Conservation (phyloP, 64 coral and sea anemone species). For the Platygyra sinensis region DNA sequence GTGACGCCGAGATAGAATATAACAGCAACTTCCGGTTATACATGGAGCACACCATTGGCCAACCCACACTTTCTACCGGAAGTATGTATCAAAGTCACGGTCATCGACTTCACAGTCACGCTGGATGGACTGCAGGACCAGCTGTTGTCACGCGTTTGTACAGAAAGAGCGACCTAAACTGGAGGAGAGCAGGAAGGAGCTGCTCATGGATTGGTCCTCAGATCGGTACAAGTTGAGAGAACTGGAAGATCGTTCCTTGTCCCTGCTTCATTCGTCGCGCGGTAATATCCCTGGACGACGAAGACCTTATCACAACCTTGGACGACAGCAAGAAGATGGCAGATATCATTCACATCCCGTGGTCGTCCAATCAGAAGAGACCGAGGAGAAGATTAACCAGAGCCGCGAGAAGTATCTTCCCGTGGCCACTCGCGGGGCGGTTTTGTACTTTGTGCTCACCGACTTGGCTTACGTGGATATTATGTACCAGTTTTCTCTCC, state of each 20-base stretch:
- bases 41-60: conserved; percentile 76
- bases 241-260: conserved; percentile 81
- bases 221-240: conserved; percentile 88
- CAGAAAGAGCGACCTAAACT: conserved; percentile 80
- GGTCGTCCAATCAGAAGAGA: conserved; percentile 91
- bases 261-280: conserved; percentile 77
- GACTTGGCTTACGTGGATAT: conserved; percentile 82
- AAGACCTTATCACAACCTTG: conserved; percentile 89
- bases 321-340: conserved; percentile 95
- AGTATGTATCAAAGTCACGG: conserved; percentile 87
- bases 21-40: conserved; percentile 95
- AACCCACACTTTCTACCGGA: conserved; percentile 96
- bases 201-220: conserved; percentile 73
- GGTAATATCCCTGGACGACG: conserved; percentile 98
- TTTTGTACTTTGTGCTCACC: conserved; percentile 87
- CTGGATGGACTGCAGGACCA: conserved; percentile 97
- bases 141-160: conserved; percentile 90
- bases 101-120: conserved; percentile 97
- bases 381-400: conserved; percentile 78
- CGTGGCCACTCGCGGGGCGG: conserved; percentile 82
- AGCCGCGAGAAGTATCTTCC: conserved; percentile 90
- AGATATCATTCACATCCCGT: conserved; percentile 77
- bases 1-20: conserved; percentile 89
- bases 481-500: conserved; percentile 96
- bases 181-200: conserved; percentile 71